Evolutionary conservation across 2,113 vertebrate species (phyloP).

Genomic region (Pituophis catenifer): DNA sequence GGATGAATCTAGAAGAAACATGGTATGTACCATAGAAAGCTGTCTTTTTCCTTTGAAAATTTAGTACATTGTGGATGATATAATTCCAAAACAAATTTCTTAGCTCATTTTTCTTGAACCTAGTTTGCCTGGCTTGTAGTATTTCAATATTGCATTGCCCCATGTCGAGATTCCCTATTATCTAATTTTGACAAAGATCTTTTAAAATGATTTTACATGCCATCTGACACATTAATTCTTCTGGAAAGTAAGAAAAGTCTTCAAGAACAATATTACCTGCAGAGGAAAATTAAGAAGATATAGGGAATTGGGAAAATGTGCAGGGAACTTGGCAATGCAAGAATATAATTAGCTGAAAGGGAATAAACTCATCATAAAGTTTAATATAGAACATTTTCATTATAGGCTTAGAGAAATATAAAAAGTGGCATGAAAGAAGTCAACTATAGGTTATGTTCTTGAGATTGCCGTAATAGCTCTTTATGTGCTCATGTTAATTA

Average conservation of each 20-base stretch:
- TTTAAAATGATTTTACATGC: neutral
- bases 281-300: neutral
- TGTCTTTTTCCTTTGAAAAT: neutral
- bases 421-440: constrained; percentile 14
- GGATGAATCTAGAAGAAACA: neutral
- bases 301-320: neutral
- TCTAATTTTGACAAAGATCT: neutral
- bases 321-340: neutral
- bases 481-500: constrained; percentile 55
- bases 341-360: neutral
- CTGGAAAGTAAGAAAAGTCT: neutral
- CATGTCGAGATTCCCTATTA: neutral
- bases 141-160: neutral
- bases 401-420: constrained; percentile 1
- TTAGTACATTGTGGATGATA: neutral
- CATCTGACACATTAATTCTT: neutral
- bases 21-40: neutral
- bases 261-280: neutral
- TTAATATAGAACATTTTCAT: neutral
- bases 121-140: neutral
- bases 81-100: neutral
- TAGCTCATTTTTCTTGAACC: neutral
- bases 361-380: neutral
- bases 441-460: constrained; percentile 3
- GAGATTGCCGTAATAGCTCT: constrained; percentile 48